These are phyloP conservation scores for Gallinago nigripennis DNA, from an alignment of 2,797 vertebrate species.

Conservation along the genomic window DNA sequence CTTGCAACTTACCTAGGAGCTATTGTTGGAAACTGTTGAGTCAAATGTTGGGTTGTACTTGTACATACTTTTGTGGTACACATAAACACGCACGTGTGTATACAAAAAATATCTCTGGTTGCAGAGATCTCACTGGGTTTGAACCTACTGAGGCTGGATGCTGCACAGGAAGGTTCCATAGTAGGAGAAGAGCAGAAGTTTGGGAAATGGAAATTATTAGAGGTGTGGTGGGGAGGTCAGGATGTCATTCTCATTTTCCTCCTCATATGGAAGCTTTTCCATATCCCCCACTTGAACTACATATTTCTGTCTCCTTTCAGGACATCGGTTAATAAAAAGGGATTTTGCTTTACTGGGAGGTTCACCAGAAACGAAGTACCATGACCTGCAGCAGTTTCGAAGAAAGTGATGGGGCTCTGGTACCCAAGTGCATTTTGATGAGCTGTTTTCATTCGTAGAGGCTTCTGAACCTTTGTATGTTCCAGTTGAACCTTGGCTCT, in stretches of 20 bases:
- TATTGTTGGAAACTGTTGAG: not conserved
- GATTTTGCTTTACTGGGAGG: not conserved
- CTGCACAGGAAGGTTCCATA: not conserved
- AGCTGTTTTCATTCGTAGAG: not conserved
- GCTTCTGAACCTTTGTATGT: not conserved
- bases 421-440: not conserved
- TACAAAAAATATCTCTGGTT: not conserved
- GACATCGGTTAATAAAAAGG: not conserved
- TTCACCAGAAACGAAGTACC: not conserved
- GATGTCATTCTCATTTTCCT: not conserved
- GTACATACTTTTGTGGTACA: not conserved
- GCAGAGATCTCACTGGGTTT: not conserved
- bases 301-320: not conserved
- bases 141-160: not conserved
- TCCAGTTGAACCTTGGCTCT: not conserved
- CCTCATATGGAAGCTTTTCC: not conserved
- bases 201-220: not conserved
- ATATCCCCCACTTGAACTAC: not conserved
- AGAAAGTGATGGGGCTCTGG: not conserved
- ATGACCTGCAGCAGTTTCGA: not conserved
- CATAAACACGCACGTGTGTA: accelerated
- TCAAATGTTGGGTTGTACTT: not conserved
- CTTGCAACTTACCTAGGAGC: not conserved
- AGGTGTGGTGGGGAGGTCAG: not conserved
- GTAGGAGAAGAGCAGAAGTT: not conserved